phyloP scores from a whole-genome alignment of 2,888 invertebrate species.

The Plemyria rubiginata region DNA sequence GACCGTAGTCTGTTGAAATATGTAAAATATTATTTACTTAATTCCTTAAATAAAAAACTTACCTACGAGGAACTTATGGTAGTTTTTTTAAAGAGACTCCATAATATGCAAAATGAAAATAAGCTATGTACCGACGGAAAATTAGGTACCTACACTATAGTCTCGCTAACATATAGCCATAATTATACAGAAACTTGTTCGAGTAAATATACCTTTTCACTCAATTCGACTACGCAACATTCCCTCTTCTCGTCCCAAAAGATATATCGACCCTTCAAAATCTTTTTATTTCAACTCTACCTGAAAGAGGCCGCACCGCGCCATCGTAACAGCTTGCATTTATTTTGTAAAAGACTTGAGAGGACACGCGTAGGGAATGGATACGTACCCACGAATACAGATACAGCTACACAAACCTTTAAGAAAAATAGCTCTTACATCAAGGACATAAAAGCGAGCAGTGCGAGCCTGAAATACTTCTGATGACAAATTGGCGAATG shows the following conservation, averaged over 20 bases:
- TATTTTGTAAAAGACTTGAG: conserved; percentile 59
- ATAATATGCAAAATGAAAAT: no score
- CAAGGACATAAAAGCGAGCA: no score
- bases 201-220: conserved; percentile 39
- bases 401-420: no score
- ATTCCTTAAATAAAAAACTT: no score
- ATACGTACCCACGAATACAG: background rate
- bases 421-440: no score
- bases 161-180: background rate
- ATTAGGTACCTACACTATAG: background rate
- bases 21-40: no score
- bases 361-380: conserved; percentile 12
- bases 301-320: conserved; percentile 49
- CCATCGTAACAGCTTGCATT: conserved; percentile 68
- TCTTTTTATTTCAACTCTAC: conserved; percentile 57
- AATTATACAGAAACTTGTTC: conserved; percentile 15
- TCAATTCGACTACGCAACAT: conserved; percentile 37
- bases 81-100: conserved; percentile 2
- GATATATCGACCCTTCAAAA: conserved; percentile 64
- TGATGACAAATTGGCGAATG: no score
- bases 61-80: background rate
- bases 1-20: no score
- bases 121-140: background rate
- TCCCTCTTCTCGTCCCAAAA: conserved; percentile 51
- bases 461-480: no score